Conservation (phyloP, 2,888 invertebrate species). For the Hirtodrosophila histrioides region DNA sequence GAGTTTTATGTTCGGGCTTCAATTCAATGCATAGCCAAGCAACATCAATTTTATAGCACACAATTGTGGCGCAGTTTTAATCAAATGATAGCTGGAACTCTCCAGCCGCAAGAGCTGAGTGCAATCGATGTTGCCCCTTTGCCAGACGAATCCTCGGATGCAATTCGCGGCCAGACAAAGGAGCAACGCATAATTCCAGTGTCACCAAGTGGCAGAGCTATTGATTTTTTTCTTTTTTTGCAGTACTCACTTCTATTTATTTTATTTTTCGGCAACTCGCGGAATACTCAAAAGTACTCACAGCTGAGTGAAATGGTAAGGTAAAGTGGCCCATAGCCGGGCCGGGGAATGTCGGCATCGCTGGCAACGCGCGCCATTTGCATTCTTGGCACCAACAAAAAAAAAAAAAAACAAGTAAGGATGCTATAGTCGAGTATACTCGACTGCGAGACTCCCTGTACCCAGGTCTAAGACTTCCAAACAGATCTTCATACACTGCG, state of each 20-base stretch:
- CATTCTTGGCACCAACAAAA: conserved; percentile 68
- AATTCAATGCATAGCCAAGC: conserved; percentile 8
- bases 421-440: too few relatives aligned
- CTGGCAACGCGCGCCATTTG: conserved; percentile 67
- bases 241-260: neutral
- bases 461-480: too few relatives aligned
- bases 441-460: too few relatives aligned
- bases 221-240: conserved; percentile 45
- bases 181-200: conserved; percentile 53
- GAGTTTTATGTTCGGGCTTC: too few relatives aligned
- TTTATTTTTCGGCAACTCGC: conserved; percentile 1
- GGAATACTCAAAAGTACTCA: neutral
- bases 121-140: conserved; percentile 11
- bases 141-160: conserved; percentile 3
- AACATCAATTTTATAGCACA: conserved; percentile 20
- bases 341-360: conserved; percentile 24
- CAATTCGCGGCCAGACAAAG: conserved; percentile 35
- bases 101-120: conserved; percentile 4
- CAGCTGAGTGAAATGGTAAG: conserved; percentile 21
- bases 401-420: conserved; percentile 2
- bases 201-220: conserved; percentile 50
- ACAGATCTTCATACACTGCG: too few relatives aligned
- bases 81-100: conserved; percentile 29
- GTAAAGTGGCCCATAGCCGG: conserved; percentile 37
- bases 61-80: conserved; percentile 24